Base-by-base conservation (phyloP, 2,113 vertebrate species). In the Spea bombifrons region DNA sequence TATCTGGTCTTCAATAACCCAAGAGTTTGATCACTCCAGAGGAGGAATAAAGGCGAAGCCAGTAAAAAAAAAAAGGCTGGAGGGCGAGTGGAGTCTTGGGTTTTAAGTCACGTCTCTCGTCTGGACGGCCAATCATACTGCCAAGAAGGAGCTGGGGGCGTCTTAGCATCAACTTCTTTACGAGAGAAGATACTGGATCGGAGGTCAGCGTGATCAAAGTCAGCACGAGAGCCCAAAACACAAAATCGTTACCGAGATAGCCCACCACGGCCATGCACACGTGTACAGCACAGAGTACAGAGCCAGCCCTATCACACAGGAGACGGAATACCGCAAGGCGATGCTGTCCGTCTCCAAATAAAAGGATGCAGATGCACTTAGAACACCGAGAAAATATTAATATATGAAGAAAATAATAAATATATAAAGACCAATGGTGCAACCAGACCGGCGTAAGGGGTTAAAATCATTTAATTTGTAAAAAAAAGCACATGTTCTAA, bases 61-160 rank as follows among this genome's bases (percentile, higher is more conserved):
- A 80, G 74, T 71, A 79, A 63, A 43, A 80, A 17, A 65, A 80
- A 30, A 68, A 73, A 74, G 46, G 71, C 78, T 80, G 78, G 50
- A 9, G 63, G 78, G 78, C 78, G 67, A 59, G 53, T 44, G 71
- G 71, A 61, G 72, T 74, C 71, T 73, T 61, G 71, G 65, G 65
- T 68, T 80, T 80, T 80, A 71, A 80, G 67, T 80, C 61, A 74
- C 61, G 78, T 74, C 78, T 80, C 78, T 66, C 71, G 78, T 80
- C 71, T 80, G 78, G 74, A 44, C 71, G 74, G 78, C 78, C 71
- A 73, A 80, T 80, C 78, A 80, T 63, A 74, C 71, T 74, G 78
- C 73, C 78, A 80, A 74, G 67, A 61, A 57, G 77, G 50, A 57
- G 78, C 78, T 80, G 16, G 63, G 71, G 71, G 78, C 78, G 59